These are phyloP conservation scores for Hesperophylax magnus DNA, from an alignment of 1,140 invertebrate species.

Conservation along the genomic window DNA sequence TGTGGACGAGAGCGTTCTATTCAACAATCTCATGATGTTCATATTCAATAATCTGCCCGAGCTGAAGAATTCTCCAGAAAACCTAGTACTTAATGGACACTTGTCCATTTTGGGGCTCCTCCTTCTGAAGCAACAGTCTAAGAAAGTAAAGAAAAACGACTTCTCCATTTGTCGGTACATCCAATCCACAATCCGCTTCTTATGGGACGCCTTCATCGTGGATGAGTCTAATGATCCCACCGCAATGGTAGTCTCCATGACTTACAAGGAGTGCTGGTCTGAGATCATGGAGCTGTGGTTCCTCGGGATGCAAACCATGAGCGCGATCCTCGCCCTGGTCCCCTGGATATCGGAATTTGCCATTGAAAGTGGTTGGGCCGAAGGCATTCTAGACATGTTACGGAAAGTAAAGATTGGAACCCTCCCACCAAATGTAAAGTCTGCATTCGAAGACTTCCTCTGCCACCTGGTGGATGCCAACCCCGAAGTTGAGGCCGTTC, in stretches of 20 bases:
- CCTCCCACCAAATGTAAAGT: conserved; percentile 86
- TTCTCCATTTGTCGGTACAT: conserved; percentile 91
- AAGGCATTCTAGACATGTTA: conserved; percentile 86
- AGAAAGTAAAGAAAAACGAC: conserved; percentile 86
- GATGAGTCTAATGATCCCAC: conserved; percentile 88
- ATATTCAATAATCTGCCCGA: conserved; percentile 90
- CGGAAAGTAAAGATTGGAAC: conserved; percentile 86
- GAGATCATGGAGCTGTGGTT: conserved; percentile 94
- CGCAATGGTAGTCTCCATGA: conserved; percentile 85
- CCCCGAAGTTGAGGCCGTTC: conserved; percentile 78
- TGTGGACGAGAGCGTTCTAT: conserved; percentile 82
- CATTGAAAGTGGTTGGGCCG: conserved; percentile 92
- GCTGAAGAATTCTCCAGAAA: conserved; percentile 85
- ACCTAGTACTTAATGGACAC: conserved; percentile 88
- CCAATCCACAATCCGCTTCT: conserved; percentile 87
- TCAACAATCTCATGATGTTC: conserved; percentile 87
- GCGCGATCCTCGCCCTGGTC: conserved; percentile 81
- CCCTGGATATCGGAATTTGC: conserved; percentile 93
- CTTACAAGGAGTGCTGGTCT: conserved; percentile 89
- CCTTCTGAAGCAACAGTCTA: conserved; percentile 86
- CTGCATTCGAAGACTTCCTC: conserved; percentile 91
- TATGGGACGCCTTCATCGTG: conserved; percentile 93
- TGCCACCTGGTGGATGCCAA: conserved; percentile 88
- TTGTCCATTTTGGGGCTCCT: conserved; percentile 86
- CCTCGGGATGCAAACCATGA: conserved; percentile 93